phyloP scores from a whole-genome alignment of 2,888 invertebrate species.

The Eudemis profundana region DNA sequence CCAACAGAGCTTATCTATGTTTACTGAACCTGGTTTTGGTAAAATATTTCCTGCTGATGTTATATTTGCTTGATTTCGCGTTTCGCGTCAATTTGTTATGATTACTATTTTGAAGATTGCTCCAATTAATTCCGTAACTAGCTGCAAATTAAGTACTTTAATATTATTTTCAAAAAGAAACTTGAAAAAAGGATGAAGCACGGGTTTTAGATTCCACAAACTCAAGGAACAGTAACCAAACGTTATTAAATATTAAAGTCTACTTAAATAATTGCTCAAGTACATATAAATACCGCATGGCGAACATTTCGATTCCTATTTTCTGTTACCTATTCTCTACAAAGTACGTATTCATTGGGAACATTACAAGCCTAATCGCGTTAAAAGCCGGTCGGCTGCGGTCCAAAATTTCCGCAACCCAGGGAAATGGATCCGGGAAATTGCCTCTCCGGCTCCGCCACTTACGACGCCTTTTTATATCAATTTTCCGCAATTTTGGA shows the following conservation, averaged over 20 bases:
- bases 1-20: conserved; percentile 32
- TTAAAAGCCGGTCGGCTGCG: background rate
- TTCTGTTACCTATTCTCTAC: too few relatives aligned
- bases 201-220: too few relatives aligned
- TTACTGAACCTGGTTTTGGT: conserved; percentile 28
- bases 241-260: too few relatives aligned
- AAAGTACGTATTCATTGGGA: too few relatives aligned
- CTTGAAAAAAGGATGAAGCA: too few relatives aligned
- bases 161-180: too few relatives aligned
- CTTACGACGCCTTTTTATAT: conserved; percentile 36
- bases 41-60: conserved; percentile 6
- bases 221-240: too few relatives aligned
- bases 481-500: conserved; percentile 32
- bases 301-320: too few relatives aligned
- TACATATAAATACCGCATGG: too few relatives aligned
- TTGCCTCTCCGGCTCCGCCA: conserved; percentile 15
- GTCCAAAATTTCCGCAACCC: conserved; percentile 17
- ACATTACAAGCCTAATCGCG: background rate
- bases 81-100: background rate
- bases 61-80: background rate
- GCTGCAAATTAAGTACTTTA: too few relatives aligned
- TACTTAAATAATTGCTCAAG: background rate
- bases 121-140: background rate
- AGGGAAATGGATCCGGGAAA: conserved; percentile 32
- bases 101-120: background rate